Evolutionary conservation across 2,113 vertebrate species (phyloP), one percentile per base, ranked within the genome.

Genomic region (Gavialis gangeticus): DNA sequence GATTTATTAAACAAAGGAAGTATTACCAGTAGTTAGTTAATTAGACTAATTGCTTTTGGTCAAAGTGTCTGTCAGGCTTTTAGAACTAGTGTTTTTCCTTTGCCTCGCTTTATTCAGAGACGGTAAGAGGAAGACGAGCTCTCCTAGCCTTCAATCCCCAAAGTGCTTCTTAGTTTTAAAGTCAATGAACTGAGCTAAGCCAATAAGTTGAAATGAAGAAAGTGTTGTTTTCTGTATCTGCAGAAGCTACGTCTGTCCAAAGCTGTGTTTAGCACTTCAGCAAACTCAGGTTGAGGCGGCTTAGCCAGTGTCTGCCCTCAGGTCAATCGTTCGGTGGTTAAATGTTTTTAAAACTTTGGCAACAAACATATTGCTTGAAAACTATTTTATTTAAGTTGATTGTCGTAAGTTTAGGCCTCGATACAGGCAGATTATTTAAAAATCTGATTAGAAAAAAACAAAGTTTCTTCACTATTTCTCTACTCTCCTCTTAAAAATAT

Each of bases 1-100:
- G 0, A 82, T 90, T 84, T 58, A 4, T 57, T 90, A 60, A 84
- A 60, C 93, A 96, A 95, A 60, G 83, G 92, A 97, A 94, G 58
- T 63, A 12, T 21, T 69, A 75, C 55, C 57, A 90, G 0, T 57
- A 28, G 60, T 60, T 75, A 90, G 6, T 86, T 67, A 86, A 76
- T 9, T 91, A 28, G 55, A 76, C 8, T 30, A 10, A 75, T 12
- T 88, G 37, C 54, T 91, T 86, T 60, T 92, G 28, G n/a, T 78
- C 8, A 10, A 11, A 24, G 60, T 63, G 60, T 63, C 60, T 12
- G 21, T 63, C 25, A 63, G 25, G 60, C 21, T 59, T 59, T 59
- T 59, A 46, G 46, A 46, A 9, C 46, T 46, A 46, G 46, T 9
- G 46, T 46, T 46, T 46, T 46, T 46, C 46, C 46, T 46, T 46